Evolutionary conservation across 2,888 invertebrate species (phyloP), one percentile per base, ranked within the genome.

Genomic region (Tholera decimalis): DNA sequence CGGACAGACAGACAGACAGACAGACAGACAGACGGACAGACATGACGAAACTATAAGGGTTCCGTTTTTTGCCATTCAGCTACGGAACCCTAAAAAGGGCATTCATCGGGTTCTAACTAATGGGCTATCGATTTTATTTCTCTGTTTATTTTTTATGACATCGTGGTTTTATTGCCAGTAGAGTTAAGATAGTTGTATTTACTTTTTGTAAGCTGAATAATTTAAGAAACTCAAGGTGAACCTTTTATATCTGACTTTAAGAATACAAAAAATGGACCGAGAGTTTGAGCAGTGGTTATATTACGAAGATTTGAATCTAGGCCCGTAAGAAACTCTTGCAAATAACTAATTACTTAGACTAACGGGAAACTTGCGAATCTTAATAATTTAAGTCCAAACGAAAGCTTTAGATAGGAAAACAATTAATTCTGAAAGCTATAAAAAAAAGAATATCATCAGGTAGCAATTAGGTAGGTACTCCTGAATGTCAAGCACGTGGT

Each of bases 41-140:
- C n/a, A n/a, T n/a, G n/a, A n/a, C n/a, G n/a, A n/a, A n/a, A n/a
- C n/a, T n/a, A n/a, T n/a, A n/a, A n/a, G n/a, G n/a, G n/a, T n/a
- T n/a, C n/a, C n/a, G n/a, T n/a, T n/a, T n/a, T n/a, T n/a, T n/a
- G n/a, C n/a, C n/a, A n/a, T n/a, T n/a, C n/a, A n/a, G n/a, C n/a
- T n/a, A n/a, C n/a, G n/a, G n/a, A n/a, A n/a, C n/a, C n/a, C n/a
- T n/a, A n/a, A n/a, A n/a, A n/a, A 73, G 67, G 55, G 62, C 60
- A 60, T 74, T 73, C 20, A 69, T 72, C 69, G 77, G 59, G 59
- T 60, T 64, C 73, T 84, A 88, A 87, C 85, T n/a, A n/a, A n/a
- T n/a, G n/a, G 82, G 80, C 63, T 79, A 81, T 83, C 76, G 79
- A 85, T 85, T 62, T 63, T 59, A 50, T 68, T 70, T 59, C 7